Percentiles rank a stretch among this genome's conserved stretches.
Evolutionary conservation across 2,113 vertebrate genomes (phyloP).

Genomic region (Neogale vison): DNA sequence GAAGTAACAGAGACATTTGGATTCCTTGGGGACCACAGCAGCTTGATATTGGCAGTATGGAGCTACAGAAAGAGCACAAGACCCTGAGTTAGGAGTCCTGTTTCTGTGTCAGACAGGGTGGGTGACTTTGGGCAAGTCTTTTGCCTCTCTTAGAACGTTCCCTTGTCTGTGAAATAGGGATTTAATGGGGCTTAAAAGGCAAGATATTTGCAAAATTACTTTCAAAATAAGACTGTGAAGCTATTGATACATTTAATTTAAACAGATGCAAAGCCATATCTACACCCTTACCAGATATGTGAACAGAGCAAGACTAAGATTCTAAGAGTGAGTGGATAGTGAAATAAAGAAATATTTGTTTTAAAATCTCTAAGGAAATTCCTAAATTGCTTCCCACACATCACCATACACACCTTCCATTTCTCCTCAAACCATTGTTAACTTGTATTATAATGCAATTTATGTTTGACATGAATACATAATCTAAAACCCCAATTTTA

Average conservation of each 20-base stretch:
- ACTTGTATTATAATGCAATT: neutral
- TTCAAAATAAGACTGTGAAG: constrained; percentile 26
- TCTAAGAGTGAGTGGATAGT: neutral
- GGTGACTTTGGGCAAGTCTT: neutral
- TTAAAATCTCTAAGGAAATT: constrained; percentile 20
- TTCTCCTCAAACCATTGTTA: neutral
- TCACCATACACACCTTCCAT: neutral
- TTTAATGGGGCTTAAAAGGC: neutral
- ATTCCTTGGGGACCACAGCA: neutral
- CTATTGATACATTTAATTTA: neutral
- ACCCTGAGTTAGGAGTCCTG: neutral
- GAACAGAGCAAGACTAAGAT: neutral
- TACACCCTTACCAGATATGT: neutral
- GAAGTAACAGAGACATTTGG: constrained; percentile 1
- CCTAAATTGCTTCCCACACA: neutral
- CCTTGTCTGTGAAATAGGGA: neutral
- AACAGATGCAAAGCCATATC: neutral
- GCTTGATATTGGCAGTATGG: neutral
- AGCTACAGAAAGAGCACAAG: neutral
- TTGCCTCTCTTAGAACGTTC: neutral
- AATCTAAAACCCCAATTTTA: neutral
- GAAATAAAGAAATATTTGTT: neutral
- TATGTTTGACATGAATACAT: neutral
- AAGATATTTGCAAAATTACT: constrained; percentile 21
- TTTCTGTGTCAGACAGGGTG: neutral